Evolutionary conservation across 2,888 invertebrate species (phyloP).

Genomic region (Thymelicus sylvestris): DNA sequence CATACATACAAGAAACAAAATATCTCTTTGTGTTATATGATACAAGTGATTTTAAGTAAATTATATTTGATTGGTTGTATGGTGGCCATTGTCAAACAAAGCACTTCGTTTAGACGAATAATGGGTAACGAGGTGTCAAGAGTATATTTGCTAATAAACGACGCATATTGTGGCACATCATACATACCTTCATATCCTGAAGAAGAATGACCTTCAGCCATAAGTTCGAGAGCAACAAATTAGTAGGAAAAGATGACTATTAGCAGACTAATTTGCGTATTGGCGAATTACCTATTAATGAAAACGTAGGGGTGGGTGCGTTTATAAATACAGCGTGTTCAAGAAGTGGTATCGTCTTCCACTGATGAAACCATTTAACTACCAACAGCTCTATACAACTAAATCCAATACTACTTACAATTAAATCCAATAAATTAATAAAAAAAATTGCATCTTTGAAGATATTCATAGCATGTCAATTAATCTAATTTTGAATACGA

Average conservation of each 20-base stretch:
- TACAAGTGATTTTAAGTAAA: slow-evolving; percentile 7
- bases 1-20: no score
- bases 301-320: slow-evolving; percentile 53
- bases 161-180: slow-evolving; percentile 23
- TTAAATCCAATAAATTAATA: no score
- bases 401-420: no score
- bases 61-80: slow-evolving; percentile 22
- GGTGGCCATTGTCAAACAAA: slow-evolving; percentile 18
- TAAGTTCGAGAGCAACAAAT: slow-evolving; percentile 74
- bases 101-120: slow-evolving; percentile 19
- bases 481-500: no score
- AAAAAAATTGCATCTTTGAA: no score
- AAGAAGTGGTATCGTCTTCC: slow-evolving; percentile 12
- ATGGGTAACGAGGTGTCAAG: slow-evolving; percentile 27
- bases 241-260: slow-evolving; percentile 69
- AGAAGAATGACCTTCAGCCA: slow-evolving; percentile 57
- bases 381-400: background rate
- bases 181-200: slow-evolving; percentile 25
- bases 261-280: slow-evolving; percentile 69
- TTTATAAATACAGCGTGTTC: slow-evolving; percentile 31
- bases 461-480: no score
- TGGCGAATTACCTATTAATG: slow-evolving; percentile 72
- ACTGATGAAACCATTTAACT: slow-evolving; percentile 17
- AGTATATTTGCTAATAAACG: slow-evolving; percentile 32
- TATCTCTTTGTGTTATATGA: background rate